Evolutionary conservation across 2,888 invertebrate species (phyloP).

Genomic region (Troides helena): DNA sequence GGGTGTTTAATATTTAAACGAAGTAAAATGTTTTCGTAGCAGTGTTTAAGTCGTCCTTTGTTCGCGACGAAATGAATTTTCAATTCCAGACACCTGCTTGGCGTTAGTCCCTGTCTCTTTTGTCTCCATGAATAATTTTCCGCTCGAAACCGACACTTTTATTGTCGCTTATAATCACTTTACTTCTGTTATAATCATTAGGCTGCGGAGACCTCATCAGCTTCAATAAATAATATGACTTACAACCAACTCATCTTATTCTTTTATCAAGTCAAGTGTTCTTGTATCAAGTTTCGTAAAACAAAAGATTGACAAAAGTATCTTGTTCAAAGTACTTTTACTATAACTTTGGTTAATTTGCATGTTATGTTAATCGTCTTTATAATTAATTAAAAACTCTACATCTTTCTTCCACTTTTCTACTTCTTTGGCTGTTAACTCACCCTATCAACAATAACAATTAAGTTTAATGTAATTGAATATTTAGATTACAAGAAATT

Average conservation of each 20-base stretch:
- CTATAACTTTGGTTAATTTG: not conserved
- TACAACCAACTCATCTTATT: not conserved
- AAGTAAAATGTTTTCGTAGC: conserved; percentile 8
- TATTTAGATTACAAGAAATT: not conserved
- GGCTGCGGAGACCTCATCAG: not conserved
- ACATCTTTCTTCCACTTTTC: not conserved
- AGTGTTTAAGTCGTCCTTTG: conserved; percentile 10
- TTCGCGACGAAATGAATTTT: conserved; percentile 21
- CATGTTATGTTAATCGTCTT: not conserved
- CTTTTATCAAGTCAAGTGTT: too few species aligned
- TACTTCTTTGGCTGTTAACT: not conserved
- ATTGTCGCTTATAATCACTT: conserved; percentile 9
- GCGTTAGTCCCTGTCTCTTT: conserved; percentile 19
- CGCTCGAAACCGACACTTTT: conserved; percentile 7
- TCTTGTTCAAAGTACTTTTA: too few species aligned
- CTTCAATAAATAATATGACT: not conserved
- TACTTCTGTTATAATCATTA: not conserved
- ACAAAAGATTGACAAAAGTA: too few species aligned
- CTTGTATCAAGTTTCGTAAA: too few species aligned
- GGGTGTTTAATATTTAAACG: conserved; percentile 6
- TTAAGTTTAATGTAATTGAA: not conserved
- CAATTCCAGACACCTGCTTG: conserved; percentile 22
- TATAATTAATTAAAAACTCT: not conserved
- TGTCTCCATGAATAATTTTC: conserved; percentile 24
- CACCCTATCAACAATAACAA: not conserved